A percentile compares a stretch with the other conserved stretches of the same genome.
Evolutionary conservation across 2,113 vertebrate species (phyloP).

Genomic region (Craseonycteris thonglongyai): DNA sequence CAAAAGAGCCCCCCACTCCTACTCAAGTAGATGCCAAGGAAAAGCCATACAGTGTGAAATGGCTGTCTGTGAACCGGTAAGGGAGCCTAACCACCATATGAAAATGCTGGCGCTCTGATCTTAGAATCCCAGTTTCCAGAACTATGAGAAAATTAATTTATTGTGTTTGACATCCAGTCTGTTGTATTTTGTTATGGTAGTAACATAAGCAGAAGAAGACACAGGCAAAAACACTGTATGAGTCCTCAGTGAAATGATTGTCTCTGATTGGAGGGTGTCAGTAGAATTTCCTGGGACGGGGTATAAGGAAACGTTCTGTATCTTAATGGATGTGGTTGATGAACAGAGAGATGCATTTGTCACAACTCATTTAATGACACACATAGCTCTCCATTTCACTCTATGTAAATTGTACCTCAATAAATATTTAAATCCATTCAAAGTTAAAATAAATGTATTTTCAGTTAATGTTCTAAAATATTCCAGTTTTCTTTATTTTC

Average conservation of each 20-base stretch:
- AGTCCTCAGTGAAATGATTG: background rate
- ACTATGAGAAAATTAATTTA: background rate
- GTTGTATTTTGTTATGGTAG: background rate
- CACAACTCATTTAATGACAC: background rate
- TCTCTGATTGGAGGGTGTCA: background rate
- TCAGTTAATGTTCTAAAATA: conserved; percentile 15
- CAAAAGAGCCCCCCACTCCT: too few species aligned
- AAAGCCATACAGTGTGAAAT: background rate
- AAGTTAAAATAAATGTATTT: conserved; percentile 21
- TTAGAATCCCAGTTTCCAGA: background rate
- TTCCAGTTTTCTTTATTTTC: conserved; percentile 20
- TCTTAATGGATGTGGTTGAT: background rate
- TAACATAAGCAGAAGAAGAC: background rate
- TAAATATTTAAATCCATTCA: background rate
- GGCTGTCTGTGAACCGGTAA: background rate
- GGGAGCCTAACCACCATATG: background rate
- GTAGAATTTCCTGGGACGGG: background rate
- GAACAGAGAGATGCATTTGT: background rate
- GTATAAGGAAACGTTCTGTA: background rate
- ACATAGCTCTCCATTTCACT: background rate
- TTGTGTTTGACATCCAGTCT: background rate
- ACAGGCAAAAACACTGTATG: background rate
- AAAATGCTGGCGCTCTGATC: background rate
- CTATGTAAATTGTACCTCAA: background rate
- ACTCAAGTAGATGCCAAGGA: background rate